Conservation (phyloP, 1,140 invertebrate genomes). For the Hylaeus anthracinus region DNA sequence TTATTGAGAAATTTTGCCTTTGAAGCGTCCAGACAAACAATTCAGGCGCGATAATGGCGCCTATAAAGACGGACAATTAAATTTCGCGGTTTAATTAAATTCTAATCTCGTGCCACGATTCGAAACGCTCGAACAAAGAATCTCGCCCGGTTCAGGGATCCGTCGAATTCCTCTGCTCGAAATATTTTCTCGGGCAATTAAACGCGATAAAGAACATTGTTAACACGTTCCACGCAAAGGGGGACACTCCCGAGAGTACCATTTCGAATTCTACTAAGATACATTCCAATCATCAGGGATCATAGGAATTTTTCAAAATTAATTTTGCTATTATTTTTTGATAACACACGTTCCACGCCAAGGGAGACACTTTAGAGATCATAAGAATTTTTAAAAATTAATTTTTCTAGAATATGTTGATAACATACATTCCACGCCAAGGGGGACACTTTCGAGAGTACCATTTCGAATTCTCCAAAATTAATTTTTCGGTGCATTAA, state of each 20-base stretch:
- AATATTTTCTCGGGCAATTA: neutral
- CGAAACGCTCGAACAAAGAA: neutral
- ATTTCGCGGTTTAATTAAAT: slow-evolving; percentile 4
- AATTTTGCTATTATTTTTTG: too few relatives aligned
- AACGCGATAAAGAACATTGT: neutral
- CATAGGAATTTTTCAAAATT: too few relatives aligned
- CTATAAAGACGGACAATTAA: neutral
- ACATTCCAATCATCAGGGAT: too few relatives aligned
- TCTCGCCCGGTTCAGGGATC: neutral
- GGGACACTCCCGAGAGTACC: neutral
- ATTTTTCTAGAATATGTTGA: too few relatives aligned
- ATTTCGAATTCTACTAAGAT: too few relatives aligned
- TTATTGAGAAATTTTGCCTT: neutral
- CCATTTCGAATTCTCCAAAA: too few relatives aligned
- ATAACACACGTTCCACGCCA: too few relatives aligned
- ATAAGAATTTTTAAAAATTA: too few relatives aligned
- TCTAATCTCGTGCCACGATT: neutral
- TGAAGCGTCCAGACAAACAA: neutral
- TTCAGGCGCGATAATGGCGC: neutral
- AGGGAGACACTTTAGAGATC: too few relatives aligned
- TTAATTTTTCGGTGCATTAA: too few relatives aligned
- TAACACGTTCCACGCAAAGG: neutral
- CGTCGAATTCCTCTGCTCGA: neutral
- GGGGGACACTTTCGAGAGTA: too few relatives aligned
- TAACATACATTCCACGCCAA: too few relatives aligned